Percentiles rank a stretch among this genome's conserved stretches.
These are phyloP conservation scores for Peromyscus aztecus DNA, from an alignment of 2,797 vertebrate species.

Conservation along the genomic window DNA sequence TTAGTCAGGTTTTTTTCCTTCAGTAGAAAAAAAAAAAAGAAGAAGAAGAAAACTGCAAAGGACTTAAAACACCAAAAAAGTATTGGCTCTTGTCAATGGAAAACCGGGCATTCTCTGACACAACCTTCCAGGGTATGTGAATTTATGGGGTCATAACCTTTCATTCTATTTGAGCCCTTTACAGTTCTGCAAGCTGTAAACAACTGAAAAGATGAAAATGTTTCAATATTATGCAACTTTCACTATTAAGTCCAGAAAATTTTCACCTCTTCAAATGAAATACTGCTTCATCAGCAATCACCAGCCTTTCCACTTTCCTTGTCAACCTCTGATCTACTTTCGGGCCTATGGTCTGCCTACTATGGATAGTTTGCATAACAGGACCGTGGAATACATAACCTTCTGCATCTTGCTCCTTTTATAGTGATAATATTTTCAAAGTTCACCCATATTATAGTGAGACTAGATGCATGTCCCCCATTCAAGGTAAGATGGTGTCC, in stretches of 20 bases:
- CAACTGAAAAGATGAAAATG: background rate
- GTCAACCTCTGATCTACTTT: background rate
- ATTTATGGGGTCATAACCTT: background rate
- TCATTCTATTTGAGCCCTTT: background rate
- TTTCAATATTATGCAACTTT: background rate
- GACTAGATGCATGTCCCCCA: background rate
- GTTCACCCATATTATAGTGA: background rate
- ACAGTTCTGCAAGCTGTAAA: conserved; percentile 10
- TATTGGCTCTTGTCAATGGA: background rate
- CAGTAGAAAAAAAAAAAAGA: conserved; percentile 31
- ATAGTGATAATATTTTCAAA: background rate
- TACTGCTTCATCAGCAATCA: background rate
- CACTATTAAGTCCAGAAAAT: background rate
- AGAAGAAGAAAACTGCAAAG: conserved; percentile 20
- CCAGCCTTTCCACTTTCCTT: background rate
- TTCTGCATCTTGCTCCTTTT: background rate
- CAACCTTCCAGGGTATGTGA: background rate
- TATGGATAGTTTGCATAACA: background rate
- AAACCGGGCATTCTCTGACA: background rate
- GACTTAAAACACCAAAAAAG: background rate
- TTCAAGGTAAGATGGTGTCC: background rate
- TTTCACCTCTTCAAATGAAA: background rate
- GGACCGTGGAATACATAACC: background rate
- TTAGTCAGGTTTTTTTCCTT: conserved; percentile 59
- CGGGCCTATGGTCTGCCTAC: background rate